phyloP scores from a whole-genome alignment of 2,113 vertebrate species.

The Nematolebias whitei region DNA sequence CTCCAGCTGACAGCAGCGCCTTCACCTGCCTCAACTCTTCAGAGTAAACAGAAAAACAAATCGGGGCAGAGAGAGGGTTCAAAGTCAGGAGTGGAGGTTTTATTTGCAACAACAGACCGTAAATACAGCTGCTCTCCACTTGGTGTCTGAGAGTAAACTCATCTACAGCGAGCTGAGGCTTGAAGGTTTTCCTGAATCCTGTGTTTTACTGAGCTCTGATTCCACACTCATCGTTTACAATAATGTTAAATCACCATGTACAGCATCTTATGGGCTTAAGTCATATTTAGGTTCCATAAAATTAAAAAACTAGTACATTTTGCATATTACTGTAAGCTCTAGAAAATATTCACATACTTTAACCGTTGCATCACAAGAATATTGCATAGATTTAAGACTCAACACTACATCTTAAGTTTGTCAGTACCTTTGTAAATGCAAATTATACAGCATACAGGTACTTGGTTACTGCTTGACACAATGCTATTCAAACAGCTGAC shows the following conservation, averaged over 20 bases:
- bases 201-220: slow-evolving; percentile 25
- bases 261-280: slow-evolving; percentile 55
- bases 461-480: slow-evolving; percentile 56
- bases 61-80: slow-evolving; percentile 43
- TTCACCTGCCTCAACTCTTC: slow-evolving; percentile 36
- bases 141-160: slow-evolving; percentile 40
- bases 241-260: slow-evolving; percentile 56
- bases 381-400: slow-evolving; percentile 61
- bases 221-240: slow-evolving; percentile 46
- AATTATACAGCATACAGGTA: slow-evolving; percentile 59
- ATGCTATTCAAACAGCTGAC: slow-evolving; percentile 34
- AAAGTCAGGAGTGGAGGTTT: slow-evolving; percentile 50
- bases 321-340: slow-evolving; percentile 63
- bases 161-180: slow-evolving; percentile 42
- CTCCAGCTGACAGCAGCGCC: slow-evolving; percentile 26
- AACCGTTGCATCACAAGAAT: slow-evolving; percentile 71
- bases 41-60: slow-evolving; percentile 38
- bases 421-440: slow-evolving; percentile 62
- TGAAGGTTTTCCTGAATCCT: slow-evolving; percentile 50
- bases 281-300: slow-evolving; percentile 27
- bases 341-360: slow-evolving; percentile 72
- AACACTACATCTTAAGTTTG: slow-evolving; percentile 52
- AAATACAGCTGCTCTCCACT: slow-evolving; percentile 71
- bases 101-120: slow-evolving; percentile 74
- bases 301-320: slow-evolving; percentile 63